Percentiles rank a stretch among this genome's conserved stretches.
phyloP scores from a whole-genome alignment of 2,797 vertebrate species.

The Typhlichthys eigenmanni region DNA sequence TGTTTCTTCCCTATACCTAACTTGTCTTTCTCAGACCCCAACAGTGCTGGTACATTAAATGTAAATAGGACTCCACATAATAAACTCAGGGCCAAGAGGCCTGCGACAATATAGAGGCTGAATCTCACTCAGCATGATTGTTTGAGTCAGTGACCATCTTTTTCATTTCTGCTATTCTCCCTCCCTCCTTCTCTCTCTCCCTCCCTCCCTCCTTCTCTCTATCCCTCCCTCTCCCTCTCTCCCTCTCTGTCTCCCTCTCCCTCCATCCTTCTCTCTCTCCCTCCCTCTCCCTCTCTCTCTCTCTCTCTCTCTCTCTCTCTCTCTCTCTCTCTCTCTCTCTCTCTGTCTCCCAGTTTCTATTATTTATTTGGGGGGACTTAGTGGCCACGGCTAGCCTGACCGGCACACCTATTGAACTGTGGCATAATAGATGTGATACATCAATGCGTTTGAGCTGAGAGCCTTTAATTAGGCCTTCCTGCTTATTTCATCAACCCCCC shows the following conservation, averaged over 20 bases:
- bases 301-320: conserved; percentile 16
- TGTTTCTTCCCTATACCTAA: conserved; percentile 9
- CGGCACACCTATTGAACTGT: conserved; percentile 93
- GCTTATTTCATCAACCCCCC: conserved; percentile 93
- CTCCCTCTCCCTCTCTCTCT: conserved; percentile 5
- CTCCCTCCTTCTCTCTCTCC: conserved; percentile 3
- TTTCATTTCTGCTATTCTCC: not conserved
- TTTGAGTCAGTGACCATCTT: conserved; percentile 22
- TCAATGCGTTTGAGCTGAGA: conserved; percentile 99
- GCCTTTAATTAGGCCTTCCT: conserved; percentile 99
- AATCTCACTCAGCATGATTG: conserved; percentile 46
- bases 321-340: conserved; percentile 22
- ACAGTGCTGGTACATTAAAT: conserved; percentile 29
- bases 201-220: not conserved
- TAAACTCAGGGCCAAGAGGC: conserved; percentile 63
- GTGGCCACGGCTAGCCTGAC: conserved; percentile 83
- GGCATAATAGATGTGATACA: conserved; percentile 98
- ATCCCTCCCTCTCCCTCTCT: not conserved
- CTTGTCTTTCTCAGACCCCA: conserved; percentile 14
- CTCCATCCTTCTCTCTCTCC: conserved; percentile 13
- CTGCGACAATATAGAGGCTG: conserved; percentile 64
- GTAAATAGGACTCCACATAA: conserved; percentile 54
- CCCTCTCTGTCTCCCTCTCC: conserved; percentile 1
- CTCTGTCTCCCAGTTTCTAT: conserved; percentile 67
- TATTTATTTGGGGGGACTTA: conserved; percentile 94